Evolutionary conservation across 2,113 vertebrate genomes (phyloP).

Genomic region (Phycodurus eques): DNA sequence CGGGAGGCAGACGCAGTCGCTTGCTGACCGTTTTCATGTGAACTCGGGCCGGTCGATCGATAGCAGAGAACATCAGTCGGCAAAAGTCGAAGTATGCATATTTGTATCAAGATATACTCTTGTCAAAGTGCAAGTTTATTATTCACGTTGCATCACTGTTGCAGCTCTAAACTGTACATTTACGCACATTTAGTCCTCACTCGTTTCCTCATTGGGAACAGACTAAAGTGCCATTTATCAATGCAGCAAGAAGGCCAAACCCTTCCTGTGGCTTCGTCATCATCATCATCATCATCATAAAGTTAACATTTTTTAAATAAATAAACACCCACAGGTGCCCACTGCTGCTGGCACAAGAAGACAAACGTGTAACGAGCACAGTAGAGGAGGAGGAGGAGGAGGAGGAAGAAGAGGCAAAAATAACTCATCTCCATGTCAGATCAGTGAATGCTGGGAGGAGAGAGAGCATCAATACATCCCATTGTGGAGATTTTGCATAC

Average conservation of each 20-base stretch:
- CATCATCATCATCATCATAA: slow-evolving; percentile 37
- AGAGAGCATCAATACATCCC: neutral
- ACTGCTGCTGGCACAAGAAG: slow-evolving; percentile 31
- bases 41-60: no score
- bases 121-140: no score
- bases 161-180: neutral
- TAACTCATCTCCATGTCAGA: slow-evolving; percentile 45
- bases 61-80: no score
- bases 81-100: no score
- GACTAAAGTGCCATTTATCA: slow-evolving; percentile 57
- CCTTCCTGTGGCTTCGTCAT: slow-evolving; percentile 29
- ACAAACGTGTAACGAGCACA: slow-evolving; percentile 28
- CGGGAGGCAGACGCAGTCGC: no score
- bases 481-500: neutral
- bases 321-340: slow-evolving; percentile 54
- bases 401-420: slow-evolving; percentile 33
- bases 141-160: no score
- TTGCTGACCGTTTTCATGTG: no score
- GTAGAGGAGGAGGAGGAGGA: slow-evolving; percentile 20
- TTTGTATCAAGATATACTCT: no score
- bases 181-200: no score
- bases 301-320: slow-evolving; percentile 45
- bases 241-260: slow-evolving; percentile 29
- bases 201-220: neutral
- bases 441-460: slow-evolving; percentile 26